These are phyloP conservation scores for Vanacampus margaritifer DNA, from an alignment of 2,113 vertebrate genomes.

Conservation along the genomic window DNA sequence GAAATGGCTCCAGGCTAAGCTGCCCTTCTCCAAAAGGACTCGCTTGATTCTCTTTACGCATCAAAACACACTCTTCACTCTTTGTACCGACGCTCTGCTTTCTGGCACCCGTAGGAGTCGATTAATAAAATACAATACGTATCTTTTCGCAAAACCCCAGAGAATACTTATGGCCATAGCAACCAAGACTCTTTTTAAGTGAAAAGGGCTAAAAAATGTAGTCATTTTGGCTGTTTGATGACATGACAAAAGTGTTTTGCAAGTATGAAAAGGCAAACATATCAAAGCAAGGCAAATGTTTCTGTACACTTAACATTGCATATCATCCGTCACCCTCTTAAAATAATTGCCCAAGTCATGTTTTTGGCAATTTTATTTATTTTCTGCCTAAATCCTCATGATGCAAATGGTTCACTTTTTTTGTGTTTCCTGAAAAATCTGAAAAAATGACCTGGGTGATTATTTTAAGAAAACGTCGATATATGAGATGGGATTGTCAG, in stretches of 20 bases:
- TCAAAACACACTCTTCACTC: constrained; percentile 17
- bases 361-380: too few species aligned
- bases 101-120: constrained; percentile 2
- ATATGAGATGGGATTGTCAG: too few species aligned
- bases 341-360: too few species aligned
- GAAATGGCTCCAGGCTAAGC: constrained; percentile 12
- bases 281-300: too few species aligned
- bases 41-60: constrained; percentile 14
- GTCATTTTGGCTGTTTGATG: not conserved
- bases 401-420: too few species aligned
- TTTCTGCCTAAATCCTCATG: too few species aligned
- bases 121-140: not conserved
- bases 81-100: not conserved
- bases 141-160: not conserved
- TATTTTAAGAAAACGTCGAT: too few species aligned
- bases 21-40: constrained; percentile 13
- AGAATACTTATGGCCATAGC: not conserved
- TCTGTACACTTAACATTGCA: too few species aligned
- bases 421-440: too few species aligned
- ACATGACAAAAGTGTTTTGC: not conserved
- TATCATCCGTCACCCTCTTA: too few species aligned
- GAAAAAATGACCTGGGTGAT: too few species aligned
- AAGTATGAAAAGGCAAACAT: too few species aligned
- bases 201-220: not conserved
- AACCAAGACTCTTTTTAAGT: not conserved